These are phyloP conservation scores for Atethmia centrago DNA, from an alignment of 2,888 invertebrate genomes.

Conservation along the genomic window DNA sequence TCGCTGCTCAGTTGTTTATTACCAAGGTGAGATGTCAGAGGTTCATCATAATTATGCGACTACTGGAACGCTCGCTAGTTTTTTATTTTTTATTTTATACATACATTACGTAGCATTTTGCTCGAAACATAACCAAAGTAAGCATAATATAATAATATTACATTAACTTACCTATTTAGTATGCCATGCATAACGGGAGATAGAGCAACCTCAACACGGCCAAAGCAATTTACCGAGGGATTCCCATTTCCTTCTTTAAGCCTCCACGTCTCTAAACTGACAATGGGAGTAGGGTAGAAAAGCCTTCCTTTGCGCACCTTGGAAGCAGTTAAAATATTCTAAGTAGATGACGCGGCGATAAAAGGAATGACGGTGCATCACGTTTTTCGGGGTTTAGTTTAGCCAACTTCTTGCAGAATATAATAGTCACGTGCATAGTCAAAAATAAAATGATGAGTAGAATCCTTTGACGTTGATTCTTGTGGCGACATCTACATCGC, in stretches of 20 bases:
- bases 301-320: conserved; percentile 14
- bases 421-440: not conserved
- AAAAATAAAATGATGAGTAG: not conserved
- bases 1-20: too few relatives aligned
- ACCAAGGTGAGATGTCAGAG: too few relatives aligned
- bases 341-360: conserved; percentile 14
- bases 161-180: conserved; percentile 36
- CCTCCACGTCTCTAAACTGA: conserved; percentile 22
- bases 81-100: too few relatives aligned
- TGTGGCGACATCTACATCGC: too few relatives aligned
- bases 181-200: conserved; percentile 22
- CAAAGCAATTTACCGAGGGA: conserved; percentile 33
- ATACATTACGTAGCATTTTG: not conserved
- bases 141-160: conserved; percentile 10
- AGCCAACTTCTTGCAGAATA: not conserved
- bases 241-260: conserved; percentile 36
- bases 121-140: not conserved
- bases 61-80: too few relatives aligned
- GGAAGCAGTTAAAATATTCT: conserved; percentile 19
- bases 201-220: conserved; percentile 21
- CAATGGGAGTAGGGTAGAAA: conserved; percentile 35
- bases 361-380: not conserved
- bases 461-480: not conserved
- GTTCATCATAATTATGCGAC: too few relatives aligned
- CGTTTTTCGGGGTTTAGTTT: not conserved